Conservation (phyloP, 2,888 invertebrate genomes). For the Drosophila buzzatii region DNA sequence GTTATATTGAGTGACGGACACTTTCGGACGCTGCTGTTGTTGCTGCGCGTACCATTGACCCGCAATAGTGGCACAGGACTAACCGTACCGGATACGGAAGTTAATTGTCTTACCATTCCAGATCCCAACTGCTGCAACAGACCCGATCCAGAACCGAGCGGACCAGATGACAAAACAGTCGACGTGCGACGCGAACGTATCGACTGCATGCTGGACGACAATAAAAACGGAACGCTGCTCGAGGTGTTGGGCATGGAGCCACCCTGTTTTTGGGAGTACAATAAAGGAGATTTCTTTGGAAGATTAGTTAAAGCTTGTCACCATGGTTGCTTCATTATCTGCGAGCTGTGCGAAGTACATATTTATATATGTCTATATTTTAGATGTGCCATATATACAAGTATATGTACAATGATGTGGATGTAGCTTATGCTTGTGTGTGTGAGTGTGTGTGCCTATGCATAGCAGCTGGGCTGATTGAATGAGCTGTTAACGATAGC, state of each 20-base stretch:
- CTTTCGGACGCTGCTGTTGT: constrained; percentile 88
- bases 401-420: constrained; percentile 51
- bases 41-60: constrained; percentile 87
- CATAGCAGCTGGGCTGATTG: constrained; percentile 18
- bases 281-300: constrained; percentile 87
- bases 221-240: constrained; percentile 94
- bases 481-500: constrained; percentile 34
- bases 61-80: constrained; percentile 87
- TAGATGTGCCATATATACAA: constrained; percentile 28
- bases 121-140: constrained; percentile 95
- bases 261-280: constrained; percentile 88
- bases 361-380: not conserved
- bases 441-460: constrained; percentile 37
- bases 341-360: constrained; percentile 32
- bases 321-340: constrained; percentile 34
- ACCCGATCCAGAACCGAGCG: constrained; percentile 89
- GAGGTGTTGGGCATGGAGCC: constrained; percentile 96
- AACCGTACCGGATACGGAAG: constrained; percentile 88
- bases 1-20: constrained; percentile 92
- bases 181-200: constrained; percentile 91
- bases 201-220: constrained; percentile 92
- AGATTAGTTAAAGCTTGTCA: constrained; percentile 76
- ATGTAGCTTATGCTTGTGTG: constrained; percentile 21
- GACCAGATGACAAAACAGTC: constrained; percentile 89
- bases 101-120: constrained; percentile 96